Conservation (phyloP, 2,113 vertebrate species). For the Urocynchramus pylzowi region DNA sequence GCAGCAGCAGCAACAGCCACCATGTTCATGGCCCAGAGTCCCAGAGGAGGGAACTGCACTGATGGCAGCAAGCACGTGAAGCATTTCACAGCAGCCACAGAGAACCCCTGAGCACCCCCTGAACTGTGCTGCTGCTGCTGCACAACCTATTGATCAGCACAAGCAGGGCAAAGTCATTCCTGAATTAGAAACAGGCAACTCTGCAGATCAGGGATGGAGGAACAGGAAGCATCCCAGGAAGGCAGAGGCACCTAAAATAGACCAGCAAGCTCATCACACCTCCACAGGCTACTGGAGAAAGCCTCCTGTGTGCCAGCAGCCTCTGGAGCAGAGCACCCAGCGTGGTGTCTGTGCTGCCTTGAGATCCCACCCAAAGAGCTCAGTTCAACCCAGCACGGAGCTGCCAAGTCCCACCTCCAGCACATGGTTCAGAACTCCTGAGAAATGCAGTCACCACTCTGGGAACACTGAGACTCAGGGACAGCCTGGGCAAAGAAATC, state of each 20-base stretch:
- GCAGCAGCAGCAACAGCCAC: background rate
- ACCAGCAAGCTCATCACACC: constrained; percentile 20
- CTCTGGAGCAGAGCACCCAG: background rate
- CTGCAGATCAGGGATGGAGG: background rate
- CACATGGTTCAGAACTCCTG: background rate
- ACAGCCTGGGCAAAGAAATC: background rate
- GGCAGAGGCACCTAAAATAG: constrained; percentile 11
- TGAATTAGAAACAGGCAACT: background rate
- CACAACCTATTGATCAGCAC: background rate
- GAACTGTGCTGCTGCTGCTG: background rate
- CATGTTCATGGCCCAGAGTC: fast-evolving
- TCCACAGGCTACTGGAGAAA: background rate
- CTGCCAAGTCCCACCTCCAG: background rate
- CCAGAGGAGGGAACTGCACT: background rate
- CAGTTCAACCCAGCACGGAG: background rate
- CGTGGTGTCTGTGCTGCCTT: background rate
- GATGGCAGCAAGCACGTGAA: fast-evolving
- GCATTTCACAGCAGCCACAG: fast-evolving
- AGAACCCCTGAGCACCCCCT: background rate
- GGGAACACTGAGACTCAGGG: fast-evolving
- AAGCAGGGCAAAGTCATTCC: background rate
- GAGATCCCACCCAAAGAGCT: fast-evolving
- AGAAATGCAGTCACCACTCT: fast-evolving
- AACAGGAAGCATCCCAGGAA: background rate
- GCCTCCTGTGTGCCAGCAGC: background rate